phyloP scores from a whole-genome alignment of 2,113 vertebrate genomes.

The Epinephelus cyanopodus region DNA sequence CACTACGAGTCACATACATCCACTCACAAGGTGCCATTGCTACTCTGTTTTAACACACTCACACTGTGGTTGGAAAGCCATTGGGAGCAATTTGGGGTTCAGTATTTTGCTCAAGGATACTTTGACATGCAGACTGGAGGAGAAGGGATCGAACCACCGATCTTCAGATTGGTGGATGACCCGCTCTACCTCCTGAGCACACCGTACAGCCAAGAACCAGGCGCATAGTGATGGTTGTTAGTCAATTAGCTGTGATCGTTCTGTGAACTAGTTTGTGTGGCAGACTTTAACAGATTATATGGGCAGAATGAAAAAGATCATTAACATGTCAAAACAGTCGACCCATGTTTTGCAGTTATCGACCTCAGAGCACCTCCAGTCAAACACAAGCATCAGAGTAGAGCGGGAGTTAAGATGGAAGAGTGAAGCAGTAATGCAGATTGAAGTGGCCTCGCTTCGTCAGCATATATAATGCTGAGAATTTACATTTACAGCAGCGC shows the following conservation, averaged over 20 bases:
- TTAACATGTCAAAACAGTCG: neutral
- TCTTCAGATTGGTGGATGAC: too few relatives aligned
- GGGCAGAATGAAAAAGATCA: neutral
- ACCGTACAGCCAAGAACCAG: too few relatives aligned
- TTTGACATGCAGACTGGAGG: too few relatives aligned
- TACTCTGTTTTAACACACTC: too few relatives aligned
- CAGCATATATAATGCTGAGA: slow-evolving; percentile 20
- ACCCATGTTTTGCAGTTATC: neutral
- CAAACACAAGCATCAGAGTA: neutral
- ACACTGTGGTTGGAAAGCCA: too few relatives aligned
- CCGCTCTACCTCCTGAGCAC: too few relatives aligned
- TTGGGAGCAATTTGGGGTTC: too few relatives aligned
- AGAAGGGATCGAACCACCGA: too few relatives aligned
- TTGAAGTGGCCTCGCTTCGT: slow-evolving; percentile 3
- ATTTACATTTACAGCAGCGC: slow-evolving; percentile 20
- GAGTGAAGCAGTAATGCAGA: slow-evolving; percentile 3
- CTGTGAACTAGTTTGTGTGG: neutral
- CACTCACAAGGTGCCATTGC: too few relatives aligned
- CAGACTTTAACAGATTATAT: neutral
- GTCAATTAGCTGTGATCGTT: neutral
- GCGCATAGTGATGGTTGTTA: neutral
- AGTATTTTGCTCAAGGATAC: too few relatives aligned
- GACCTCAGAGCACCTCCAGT: neutral
- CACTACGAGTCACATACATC: too few relatives aligned
- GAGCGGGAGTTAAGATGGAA: neutral